phyloP scores from a whole-genome alignment of 2,113 vertebrate genomes.

The Channa argus region DNA sequence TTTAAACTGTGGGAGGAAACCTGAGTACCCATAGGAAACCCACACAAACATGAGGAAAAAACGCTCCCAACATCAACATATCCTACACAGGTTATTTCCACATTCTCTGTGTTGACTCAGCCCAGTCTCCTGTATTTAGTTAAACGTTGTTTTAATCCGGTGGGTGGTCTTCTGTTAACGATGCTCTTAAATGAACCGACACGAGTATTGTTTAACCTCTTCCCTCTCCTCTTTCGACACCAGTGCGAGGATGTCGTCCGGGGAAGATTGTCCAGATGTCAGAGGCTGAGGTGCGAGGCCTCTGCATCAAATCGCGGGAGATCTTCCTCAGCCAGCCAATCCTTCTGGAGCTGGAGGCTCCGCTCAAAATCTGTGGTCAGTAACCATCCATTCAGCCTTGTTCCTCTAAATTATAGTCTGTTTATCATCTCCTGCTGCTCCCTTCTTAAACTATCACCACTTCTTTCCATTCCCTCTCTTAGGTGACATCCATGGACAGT shows the following conservation, averaged over 20 bases:
- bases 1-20: too few species aligned
- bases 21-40: too few species aligned
- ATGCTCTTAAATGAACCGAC: too few species aligned
- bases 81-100: conserved; percentile 31
- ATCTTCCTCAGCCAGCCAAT: conserved; percentile 98
- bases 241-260: conserved; percentile 96
- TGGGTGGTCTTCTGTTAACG: neutral
- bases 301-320: conserved; percentile 96
- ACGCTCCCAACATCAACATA: conserved; percentile 40
- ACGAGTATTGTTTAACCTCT: neutral
- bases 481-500: conserved; percentile 83
- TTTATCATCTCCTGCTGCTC: neutral
- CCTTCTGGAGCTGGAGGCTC: conserved; percentile 95
- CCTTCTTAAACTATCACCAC: neutral
- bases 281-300: conserved; percentile 93
- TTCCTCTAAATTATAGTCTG: too few species aligned
- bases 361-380: conserved; percentile 95
- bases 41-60: too few species aligned
- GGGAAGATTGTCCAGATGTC: conserved; percentile 98
- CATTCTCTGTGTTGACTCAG: conserved; percentile 47
- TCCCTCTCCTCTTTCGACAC: conserved; percentile 15
- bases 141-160: neutral
- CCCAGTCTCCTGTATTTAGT: conserved; percentile 41
- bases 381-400: neutral
- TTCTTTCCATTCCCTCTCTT: neutral